These are phyloP conservation scores for Philypnodon macrostomus DNA, from an alignment of 2,797 vertebrate genomes.

Conservation along the genomic window DNA sequence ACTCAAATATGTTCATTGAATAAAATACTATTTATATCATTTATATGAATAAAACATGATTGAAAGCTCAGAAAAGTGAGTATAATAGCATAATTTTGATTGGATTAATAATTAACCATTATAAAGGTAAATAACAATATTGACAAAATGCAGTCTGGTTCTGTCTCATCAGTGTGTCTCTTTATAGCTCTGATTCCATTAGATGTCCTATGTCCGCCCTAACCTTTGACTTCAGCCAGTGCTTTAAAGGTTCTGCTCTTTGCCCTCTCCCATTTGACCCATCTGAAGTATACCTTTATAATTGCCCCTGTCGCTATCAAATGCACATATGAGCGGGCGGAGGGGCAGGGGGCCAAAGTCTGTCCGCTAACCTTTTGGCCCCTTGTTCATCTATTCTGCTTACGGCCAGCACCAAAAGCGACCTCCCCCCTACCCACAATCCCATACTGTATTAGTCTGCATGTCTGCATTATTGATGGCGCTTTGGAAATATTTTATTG, in stretches of 20 bases:
- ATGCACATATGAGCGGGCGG: slow-evolving; percentile 73
- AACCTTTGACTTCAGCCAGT: slow-evolving; percentile 79
- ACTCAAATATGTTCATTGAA: too few species aligned
- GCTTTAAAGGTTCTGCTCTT: slow-evolving; percentile 79
- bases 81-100: too few species aligned
- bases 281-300: slow-evolving; percentile 83
- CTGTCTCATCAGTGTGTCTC: slow-evolving; percentile 39
- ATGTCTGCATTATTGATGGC: slow-evolving; percentile 79
- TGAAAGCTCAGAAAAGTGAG: too few species aligned
- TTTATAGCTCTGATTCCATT: slow-evolving; percentile 61
- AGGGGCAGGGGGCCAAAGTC: slow-evolving; percentile 59
- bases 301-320: slow-evolving; percentile 76
- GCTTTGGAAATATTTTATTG: slow-evolving; percentile 78
- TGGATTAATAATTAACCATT: too few species aligned
- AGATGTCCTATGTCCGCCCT: slow-evolving; percentile 64
- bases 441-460: slow-evolving; percentile 79
- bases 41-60: too few species aligned
- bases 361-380: slow-evolving; percentile 79
- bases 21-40: too few species aligned
- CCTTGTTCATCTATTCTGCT: slow-evolving; percentile 70
- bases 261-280: slow-evolving; percentile 80
- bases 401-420: slow-evolving; percentile 47
- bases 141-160: slow-evolving; percentile 16
- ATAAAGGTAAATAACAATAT: too few species aligned
- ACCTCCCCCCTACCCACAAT: slow-evolving; percentile 55